Evolutionary conservation across 2,888 invertebrate species (phyloP).

Genomic region (Athripsodes cinereus): DNA sequence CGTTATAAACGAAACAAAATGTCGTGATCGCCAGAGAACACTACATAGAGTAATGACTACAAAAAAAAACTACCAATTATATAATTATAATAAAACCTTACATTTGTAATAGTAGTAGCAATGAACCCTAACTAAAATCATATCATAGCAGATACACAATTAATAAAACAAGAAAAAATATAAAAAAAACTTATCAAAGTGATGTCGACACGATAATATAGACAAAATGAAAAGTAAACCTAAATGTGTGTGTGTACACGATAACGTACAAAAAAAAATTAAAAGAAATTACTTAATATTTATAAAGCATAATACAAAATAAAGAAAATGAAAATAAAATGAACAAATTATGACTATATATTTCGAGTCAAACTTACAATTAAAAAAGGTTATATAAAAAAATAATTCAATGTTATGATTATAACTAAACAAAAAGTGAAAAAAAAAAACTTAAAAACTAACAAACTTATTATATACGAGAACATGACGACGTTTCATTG

Average conservation of each 20-base stretch:
- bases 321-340: not conserved
- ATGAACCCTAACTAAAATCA: too few species aligned
- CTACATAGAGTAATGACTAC: too few species aligned
- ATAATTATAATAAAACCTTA: not conserved
- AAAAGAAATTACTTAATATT: not conserved
- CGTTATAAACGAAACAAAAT: too few species aligned
- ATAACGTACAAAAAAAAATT: too few species aligned
- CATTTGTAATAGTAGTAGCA: not conserved
- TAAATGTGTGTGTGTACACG: not conserved
- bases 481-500: too few species aligned
- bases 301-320: not conserved
- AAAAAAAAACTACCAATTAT: too few species aligned
- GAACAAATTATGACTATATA: conserved; percentile 6
- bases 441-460: conserved; percentile 6
- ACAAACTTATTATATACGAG: too few species aligned
- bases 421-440: not conserved
- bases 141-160: too few species aligned
- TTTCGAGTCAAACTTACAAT: conserved; percentile 21
- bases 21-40: too few species aligned
- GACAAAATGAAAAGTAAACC: not conserved
- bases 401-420: not conserved
- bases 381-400: not conserved
- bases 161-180: not conserved
- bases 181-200: not conserved
- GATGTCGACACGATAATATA: not conserved